Percentiles rank a stretch among this genome's conserved stretches.
Evolutionary conservation across 2,797 vertebrate species (phyloP).

Genomic region (Argyrosomus regius): DNA sequence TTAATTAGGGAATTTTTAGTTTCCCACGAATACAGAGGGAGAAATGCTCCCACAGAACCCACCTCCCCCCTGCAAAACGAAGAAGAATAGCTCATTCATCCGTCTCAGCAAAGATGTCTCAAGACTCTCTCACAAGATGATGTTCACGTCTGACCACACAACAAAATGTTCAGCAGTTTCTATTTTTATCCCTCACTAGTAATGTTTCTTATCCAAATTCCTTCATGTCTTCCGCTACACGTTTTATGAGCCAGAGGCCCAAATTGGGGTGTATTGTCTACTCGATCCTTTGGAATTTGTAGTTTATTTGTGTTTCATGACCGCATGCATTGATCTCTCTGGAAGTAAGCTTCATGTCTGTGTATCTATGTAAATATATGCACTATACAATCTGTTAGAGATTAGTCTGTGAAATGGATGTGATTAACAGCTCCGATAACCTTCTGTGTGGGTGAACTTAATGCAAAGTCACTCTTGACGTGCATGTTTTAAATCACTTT

Average conservation of each 20-base stretch:
- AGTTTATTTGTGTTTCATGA: conserved; percentile 59
- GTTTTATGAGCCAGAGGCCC: conserved; percentile 35
- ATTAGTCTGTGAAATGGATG: conserved; percentile 44
- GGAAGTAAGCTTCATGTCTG: conserved; percentile 45
- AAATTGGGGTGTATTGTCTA: conserved; percentile 26
- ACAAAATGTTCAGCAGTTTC: conserved; percentile 19
- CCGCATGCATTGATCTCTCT: conserved; percentile 27
- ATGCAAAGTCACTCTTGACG: conserved; percentile 36
- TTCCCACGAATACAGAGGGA: conserved; percentile 43
- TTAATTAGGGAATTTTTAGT: conserved; percentile 73
- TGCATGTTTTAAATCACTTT: conserved; percentile 53
- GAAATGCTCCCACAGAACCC: conserved; percentile 10
- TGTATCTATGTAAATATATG: conserved; percentile 28
- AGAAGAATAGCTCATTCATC: conserved; percentile 31
- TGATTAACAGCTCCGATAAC: conserved; percentile 56
- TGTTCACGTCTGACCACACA: conserved; percentile 28
- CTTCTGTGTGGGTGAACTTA: conserved; percentile 23
- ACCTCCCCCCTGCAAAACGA: conserved; percentile 13
- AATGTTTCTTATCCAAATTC: conserved; percentile 35
- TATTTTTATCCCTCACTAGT: conserved; percentile 24
- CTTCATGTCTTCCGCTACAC: conserved; percentile 28
- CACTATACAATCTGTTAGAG: conserved; percentile 15
- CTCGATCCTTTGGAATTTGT: conserved; percentile 52
- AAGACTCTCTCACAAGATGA: conserved; percentile 22
- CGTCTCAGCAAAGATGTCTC: conserved; percentile 23